phyloP scores from a whole-genome alignment of 2,888 invertebrate genomes.

The Macrophya annulata region DNA sequence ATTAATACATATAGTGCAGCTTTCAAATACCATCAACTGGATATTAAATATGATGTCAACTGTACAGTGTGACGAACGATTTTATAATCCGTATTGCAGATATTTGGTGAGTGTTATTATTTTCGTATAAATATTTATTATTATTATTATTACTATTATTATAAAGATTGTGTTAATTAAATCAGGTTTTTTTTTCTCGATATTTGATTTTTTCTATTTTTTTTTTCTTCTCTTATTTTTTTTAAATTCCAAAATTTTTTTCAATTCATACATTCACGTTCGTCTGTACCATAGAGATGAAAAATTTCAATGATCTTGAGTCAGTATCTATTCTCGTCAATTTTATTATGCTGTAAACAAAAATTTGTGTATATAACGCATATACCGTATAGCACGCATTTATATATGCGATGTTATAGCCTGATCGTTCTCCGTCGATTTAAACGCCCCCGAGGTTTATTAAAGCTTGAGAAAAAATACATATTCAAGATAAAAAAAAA shows the following conservation, averaged over 20 bases:
- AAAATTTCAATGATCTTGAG: conserved; percentile 29
- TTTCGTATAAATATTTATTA: not conserved
- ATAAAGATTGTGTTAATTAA: not conserved
- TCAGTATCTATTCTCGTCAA: conserved; percentile 29
- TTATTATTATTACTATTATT: not conserved
- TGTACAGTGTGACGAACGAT: conserved; percentile 66
- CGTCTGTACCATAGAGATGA: no score
- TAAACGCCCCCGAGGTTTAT: not conserved
- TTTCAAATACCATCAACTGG: no score
- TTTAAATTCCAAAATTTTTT: not conserved
- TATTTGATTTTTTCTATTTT: conserved; percentile 16
- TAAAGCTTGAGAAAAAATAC: not conserved
- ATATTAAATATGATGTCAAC: conserved; percentile 68
- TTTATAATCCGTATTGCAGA: conserved; percentile 57
- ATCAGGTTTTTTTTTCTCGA: not conserved
- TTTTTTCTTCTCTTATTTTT: not conserved
- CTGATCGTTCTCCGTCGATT: not conserved
- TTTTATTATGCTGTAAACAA: conserved; percentile 37
- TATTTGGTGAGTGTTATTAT: conserved; percentile 56
- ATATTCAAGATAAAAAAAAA: not conserved
- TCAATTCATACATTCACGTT: no score
- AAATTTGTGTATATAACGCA: not conserved
- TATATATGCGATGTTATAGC: not conserved
- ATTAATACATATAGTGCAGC: no score
- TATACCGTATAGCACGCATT: not conserved